Conservation (phyloP, 2,797 vertebrate species). For the Gallinago nigripennis region DNA sequence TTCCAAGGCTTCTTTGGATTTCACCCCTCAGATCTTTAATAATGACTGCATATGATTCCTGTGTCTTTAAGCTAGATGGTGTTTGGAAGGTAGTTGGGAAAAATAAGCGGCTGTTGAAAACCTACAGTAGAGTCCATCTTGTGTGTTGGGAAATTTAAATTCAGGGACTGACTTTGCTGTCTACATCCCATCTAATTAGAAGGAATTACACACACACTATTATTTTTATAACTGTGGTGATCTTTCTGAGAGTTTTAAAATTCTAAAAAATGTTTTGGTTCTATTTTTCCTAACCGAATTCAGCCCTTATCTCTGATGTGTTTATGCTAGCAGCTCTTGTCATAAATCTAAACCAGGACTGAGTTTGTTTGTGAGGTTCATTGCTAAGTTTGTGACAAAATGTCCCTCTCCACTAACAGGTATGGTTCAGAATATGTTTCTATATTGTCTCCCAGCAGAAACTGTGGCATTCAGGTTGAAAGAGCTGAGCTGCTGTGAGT, state of each 20-base stretch:
- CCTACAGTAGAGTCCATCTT: neutral
- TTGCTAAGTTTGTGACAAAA: neutral
- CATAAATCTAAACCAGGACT: neutral
- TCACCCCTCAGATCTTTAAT: neutral
- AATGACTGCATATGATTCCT: neutral
- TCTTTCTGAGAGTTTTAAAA: neutral
- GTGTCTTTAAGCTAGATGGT: neutral
- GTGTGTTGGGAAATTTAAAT: neutral
- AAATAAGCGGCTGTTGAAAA: neutral
- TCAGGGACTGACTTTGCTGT: neutral
- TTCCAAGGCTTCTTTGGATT: neutral
- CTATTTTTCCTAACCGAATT: neutral
- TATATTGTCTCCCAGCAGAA: neutral
- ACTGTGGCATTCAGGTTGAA: neutral
- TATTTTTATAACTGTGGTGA: neutral
- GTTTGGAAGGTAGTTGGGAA: neutral
- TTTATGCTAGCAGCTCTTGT: neutral
- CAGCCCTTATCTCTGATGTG: neutral
- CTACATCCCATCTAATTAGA: neutral
- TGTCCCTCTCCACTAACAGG: neutral
- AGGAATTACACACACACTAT: neutral
- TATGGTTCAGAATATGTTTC: neutral
- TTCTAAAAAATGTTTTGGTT: neutral
- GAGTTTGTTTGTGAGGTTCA: neutral
- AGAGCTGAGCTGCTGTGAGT: neutral